Evolutionary conservation across 2,113 vertebrate genomes (phyloP), one percentile per base, ranked within the genome.

Genomic region (Marcusenius ussheri): DNA sequence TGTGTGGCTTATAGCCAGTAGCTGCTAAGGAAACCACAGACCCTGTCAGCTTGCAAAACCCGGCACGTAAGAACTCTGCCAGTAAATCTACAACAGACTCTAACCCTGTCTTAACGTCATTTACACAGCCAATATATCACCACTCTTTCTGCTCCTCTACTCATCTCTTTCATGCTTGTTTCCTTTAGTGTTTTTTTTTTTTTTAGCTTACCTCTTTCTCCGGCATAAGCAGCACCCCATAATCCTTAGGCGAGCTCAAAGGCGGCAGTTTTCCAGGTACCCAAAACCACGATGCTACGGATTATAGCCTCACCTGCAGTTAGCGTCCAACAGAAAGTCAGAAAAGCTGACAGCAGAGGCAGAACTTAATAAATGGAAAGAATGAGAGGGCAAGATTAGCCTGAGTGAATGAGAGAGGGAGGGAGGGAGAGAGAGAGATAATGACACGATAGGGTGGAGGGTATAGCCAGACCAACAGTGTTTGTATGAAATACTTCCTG

Each of bases 141-240:
- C 74, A 42, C n/a, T 39, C 10, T 19, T 42, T 80, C 5, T 42
- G 1, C 74, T 80, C 74, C 15, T 77, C 70, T 19, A 19, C 53
- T 21, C 17, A 2, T 56, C 19, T 56, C 1, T 21, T 56, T 56
- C 1, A 19, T 53, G 15, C 50, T 51, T 51, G 13, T 51, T 51
- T 53, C 19, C 15, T 53, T 53, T 17, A 17, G 15, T 17, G 50
- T 53, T 53, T 53, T 53, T 53, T 19, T 53, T 19, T 17, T 50
- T 53, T 19, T 53, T 5, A 15, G 19, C 35, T 80, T 42, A 80
- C 74, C 35, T 42, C 31, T 42, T 80, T 50, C 83, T 86, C 45
- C 45, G 45, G 83, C 83, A 86, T 46, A 86, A 27, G 83, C n/a
- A 50, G 47, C n/a, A n/a, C 83, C 83, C 83, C 83, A 86, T 86